phyloP scores from a whole-genome alignment of 2,888 invertebrate genomes.

The Phaonia tiefii region DNA sequence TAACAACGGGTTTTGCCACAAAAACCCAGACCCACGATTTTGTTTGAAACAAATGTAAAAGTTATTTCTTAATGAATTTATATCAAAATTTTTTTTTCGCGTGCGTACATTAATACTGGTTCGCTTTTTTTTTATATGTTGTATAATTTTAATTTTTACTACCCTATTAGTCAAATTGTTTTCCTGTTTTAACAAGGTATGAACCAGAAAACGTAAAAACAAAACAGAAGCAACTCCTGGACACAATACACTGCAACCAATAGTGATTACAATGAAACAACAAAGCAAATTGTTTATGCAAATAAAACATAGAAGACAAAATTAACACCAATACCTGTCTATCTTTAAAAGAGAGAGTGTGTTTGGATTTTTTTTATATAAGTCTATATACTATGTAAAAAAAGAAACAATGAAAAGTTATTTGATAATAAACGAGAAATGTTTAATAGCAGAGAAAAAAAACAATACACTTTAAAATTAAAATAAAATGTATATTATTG shows the following conservation, averaged over 20 bases:
- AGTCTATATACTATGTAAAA: too few species aligned
- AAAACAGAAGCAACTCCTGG: background rate
- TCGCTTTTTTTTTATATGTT: background rate
- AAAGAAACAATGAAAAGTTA: slow-evolving; percentile 42
- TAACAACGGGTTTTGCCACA: background rate
- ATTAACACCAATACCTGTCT: slow-evolving; percentile 41
- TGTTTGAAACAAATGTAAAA: slow-evolving; percentile 7
- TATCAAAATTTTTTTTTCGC: background rate
- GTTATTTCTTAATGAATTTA: slow-evolving; percentile 3
- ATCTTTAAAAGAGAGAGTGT: too few species aligned
- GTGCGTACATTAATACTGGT: background rate
- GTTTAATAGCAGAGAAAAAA: background rate
- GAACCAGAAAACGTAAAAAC: background rate
- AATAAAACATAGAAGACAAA: slow-evolving; percentile 10
- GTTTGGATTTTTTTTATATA: too few species aligned
- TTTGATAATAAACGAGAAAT: slow-evolving; percentile 27
- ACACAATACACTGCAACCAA: background rate
- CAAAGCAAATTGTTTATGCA: too few species aligned
- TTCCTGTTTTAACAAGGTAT: slow-evolving; percentile 12
- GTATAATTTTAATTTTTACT: slow-evolving; percentile 10
- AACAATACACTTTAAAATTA: slow-evolving; percentile 20
- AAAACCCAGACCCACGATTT: slow-evolving; percentile 1
- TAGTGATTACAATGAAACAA: too few species aligned
- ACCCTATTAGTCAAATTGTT: slow-evolving; percentile 1
- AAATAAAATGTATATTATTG: too few species aligned